These are phyloP conservation scores for Channallabes apus DNA, from an alignment of 2,797 vertebrate species.

Conservation along the genomic window DNA sequence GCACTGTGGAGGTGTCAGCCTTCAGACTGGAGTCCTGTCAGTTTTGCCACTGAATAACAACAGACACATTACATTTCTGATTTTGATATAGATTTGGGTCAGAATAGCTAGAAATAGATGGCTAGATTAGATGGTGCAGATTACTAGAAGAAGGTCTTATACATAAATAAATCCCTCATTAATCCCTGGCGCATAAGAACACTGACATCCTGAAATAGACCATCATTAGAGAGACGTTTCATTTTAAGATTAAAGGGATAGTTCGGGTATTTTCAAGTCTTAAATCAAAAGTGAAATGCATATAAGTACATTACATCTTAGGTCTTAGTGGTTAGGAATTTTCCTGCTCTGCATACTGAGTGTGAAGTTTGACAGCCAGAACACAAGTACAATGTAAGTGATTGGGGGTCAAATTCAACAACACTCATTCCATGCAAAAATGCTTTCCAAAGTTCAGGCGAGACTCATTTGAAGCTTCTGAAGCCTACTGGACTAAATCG, in stretches of 20 bases:
- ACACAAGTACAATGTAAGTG: too few species aligned
- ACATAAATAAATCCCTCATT: slow-evolving; percentile 8
- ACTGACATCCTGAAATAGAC: not conserved
- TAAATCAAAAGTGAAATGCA: not conserved
- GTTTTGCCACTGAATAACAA: slow-evolving; percentile 25
- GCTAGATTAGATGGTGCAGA: not conserved
- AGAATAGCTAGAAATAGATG: not conserved
- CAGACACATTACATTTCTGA: not conserved
- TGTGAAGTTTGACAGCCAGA: too few species aligned
- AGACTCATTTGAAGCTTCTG: too few species aligned
- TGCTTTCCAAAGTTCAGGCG: too few species aligned
- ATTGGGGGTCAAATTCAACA: too few species aligned
- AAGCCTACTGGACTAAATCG: too few species aligned
- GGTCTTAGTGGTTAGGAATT: too few species aligned
- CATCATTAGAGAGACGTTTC: not conserved
- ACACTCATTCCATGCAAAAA: too few species aligned
- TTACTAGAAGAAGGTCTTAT: not conserved
- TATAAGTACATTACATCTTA: not conserved
- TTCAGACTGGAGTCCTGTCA: slow-evolving; percentile 36
- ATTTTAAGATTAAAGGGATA: not conserved
- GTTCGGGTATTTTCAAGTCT: too few species aligned
- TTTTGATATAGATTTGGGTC: not conserved
- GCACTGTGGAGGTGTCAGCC: slow-evolving; percentile 22
- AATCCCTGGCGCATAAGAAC: not conserved
- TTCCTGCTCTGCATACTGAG: too few species aligned